Evolutionary conservation across 2,113 vertebrate species (phyloP).

Genomic region (Rattus norvegicus): GRCr8 NC_086021.1:104238501-104239000

Average conservation of each 20-base stretch:
- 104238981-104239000: not conserved
- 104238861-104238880: not conserved
- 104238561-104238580: not conserved
- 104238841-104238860: not conserved
- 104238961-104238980: not conserved
- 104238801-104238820: not conserved
- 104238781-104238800: not conserved
- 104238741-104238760: not conserved
- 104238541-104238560: not conserved
- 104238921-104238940: not conserved
- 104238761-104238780: not conserved
- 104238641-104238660: not conserved
- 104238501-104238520: not conserved
- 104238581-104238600: not conserved
- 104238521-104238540: not conserved
- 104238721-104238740: not conserved
- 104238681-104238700: not conserved
- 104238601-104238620: not conserved
- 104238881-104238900: not conserved
- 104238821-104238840: not conserved
- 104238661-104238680: not conserved
- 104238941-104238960: not conserved
- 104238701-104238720: not conserved
- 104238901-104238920: not conserved
- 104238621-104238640: not conserved